Evolutionary conservation across 2,888 invertebrate genomes (phyloP), one percentile per base, ranked within the genome.

Genomic region (Fragum sueziense): DNA sequence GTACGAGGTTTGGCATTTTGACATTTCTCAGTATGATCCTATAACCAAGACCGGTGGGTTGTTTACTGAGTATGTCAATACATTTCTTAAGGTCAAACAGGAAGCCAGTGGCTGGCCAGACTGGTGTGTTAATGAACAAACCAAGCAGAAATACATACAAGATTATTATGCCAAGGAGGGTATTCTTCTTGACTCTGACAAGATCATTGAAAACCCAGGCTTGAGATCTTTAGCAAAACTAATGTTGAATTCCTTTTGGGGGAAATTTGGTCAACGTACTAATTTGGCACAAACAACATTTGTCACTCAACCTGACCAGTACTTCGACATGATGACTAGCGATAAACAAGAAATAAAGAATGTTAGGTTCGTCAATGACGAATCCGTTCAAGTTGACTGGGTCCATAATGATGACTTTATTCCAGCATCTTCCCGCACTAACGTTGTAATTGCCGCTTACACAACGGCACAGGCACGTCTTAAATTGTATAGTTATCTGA

Each of bases 81-180:
- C 57, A 29, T 74, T 74, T 59, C 69, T 68, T 27, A 68, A 69
- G 34, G 29, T 74, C 20, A 74, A 74, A 57, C 68, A 74, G 25
- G 68, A 74, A 47, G 76, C 86, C 4, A 78, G 77, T 29, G 87
- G 85, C 1, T 89, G 84, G 85, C 89, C 90, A 0, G 29, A 25
- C 0, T 71, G 83, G 37, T 75, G 76, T 29, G 47, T 20, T 4
- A 76, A 71, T 9, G 82, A 79, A 7, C 77, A 76, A 51, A 84
- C 86, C 22, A 88, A 82, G 69, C 37, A 68, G 14, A 37, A 61
- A n/a, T 90, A 86, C 69, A 75, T 89, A 17, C 11, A 77, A 4
- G 17, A 76, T 1, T 84, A 80, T 22, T 9, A 70, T n/a, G 62
- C 82, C 25, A 57, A 73, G 29, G 76, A 80, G 34, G 80, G 76